Evolutionary conservation across 1,140 invertebrate genomes (phyloP).

Genomic region (Tyrophagus putrescentiae): DNA sequence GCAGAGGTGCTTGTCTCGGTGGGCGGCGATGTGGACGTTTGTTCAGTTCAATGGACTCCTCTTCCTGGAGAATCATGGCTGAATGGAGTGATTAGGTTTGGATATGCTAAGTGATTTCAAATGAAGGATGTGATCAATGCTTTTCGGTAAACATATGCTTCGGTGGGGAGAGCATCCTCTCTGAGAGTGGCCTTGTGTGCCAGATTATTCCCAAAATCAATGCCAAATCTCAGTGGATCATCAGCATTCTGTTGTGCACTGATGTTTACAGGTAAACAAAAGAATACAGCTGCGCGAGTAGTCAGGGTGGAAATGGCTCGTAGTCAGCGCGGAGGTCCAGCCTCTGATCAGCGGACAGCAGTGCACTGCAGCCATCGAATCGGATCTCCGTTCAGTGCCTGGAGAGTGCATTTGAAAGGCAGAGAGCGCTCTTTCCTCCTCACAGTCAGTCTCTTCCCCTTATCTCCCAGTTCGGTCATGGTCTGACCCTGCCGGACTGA

Average conservation of each 20-base stretch:
- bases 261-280: neutral
- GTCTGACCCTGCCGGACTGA: neutral
- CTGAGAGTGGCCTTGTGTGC: no score
- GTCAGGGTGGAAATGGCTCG: no score
- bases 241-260: neutral
- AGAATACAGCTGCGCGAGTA: neutral
- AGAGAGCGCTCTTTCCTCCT: no score
- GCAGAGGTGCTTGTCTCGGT: neutral
- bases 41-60: conserved; percentile 4
- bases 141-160: no score
- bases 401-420: no score
- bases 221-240: neutral
- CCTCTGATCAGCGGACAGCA: neutral
- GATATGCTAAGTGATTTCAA: no score
- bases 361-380: neutral
- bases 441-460: no score
- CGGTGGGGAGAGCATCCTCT: no score
- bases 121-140: no score
- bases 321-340: neutral
- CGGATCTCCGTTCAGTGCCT: no score
- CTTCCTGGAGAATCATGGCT: neutral
- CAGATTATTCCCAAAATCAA: neutral
- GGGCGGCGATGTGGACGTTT: neutral
- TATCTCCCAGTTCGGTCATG: neutral
- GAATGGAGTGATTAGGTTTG: no score